Evolutionary conservation across 2,113 vertebrate genomes (phyloP), one percentile per base, ranked within the genome.

Genomic region (Rhodinocichla rosea): DNA sequence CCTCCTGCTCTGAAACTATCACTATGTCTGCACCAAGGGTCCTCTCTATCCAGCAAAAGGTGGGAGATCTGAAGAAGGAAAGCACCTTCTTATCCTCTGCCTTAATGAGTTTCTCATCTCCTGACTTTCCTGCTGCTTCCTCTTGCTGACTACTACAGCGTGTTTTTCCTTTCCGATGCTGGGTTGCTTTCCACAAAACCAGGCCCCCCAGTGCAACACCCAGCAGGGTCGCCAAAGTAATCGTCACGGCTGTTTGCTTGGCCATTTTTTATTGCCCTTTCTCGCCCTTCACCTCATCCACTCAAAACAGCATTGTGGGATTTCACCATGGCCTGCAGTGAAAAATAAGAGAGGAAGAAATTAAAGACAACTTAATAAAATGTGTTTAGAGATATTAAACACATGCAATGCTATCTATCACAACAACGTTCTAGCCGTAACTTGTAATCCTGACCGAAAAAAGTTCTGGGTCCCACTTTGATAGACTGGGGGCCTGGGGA

Each of bases 181-280:
- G 97, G 60, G 98, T 77, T 16, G 98, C 97, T 60, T 96, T 98
- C 99, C 99, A 99, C 65, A 99, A 64, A 73, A 99, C 94, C 84
- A 99, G 97, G 10, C 98, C 99, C 15, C 99, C 99, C 8, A 99
- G 28, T 3, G 98, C 97, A 28, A 98, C 97, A 30, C 99, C 98
- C 49, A 99, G 89, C 22, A 99, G 89, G 9, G 99, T 98, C 0
- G 97, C 98, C 65, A 99, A 91, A 60, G 98, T 98, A 50, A 98
- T 97, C 1, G 98, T 97, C 44, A 99, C 64, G 23, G 97, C 95
- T 42, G 98, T 98, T 81, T 98, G 98, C 83, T 94, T 98, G 96
- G 98, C 97, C 99, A 99, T 99, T 79, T 96, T 90, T 94, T 97
- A 37, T 35, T 73, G 35, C 45, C 22, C 24, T 65, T 80, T 35